phyloP scores from a whole-genome alignment of 2,797 vertebrate genomes.

The Poecilia picta region DNA sequence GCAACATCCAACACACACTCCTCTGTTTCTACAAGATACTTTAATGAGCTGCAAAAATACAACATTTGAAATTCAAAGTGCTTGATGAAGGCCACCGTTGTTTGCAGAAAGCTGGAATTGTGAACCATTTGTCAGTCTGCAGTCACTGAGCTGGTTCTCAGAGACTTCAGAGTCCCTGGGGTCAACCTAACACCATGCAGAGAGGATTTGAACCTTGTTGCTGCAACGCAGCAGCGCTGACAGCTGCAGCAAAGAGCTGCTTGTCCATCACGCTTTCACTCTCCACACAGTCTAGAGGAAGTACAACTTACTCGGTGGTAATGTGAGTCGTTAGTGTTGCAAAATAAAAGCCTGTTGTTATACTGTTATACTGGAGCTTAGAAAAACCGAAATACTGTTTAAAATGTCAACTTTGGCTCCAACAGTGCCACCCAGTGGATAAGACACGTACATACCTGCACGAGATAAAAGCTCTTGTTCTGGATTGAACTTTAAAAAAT shows the following conservation, averaged over 20 bases:
- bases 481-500: neutral
- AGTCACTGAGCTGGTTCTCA: neutral
- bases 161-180: neutral
- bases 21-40: neutral
- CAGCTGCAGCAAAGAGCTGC: neutral
- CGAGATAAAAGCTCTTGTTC: neutral
- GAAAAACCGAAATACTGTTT: too few species aligned
- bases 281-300: neutral
- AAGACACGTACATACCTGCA: neutral
- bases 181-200: neutral
- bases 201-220: constrained; percentile 5
- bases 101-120: neutral
- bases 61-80: neutral
- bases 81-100: neutral
- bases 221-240: neutral
- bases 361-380: neutral
- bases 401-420: neutral
- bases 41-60: neutral
- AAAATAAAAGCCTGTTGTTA: neutral
- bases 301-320: neutral
- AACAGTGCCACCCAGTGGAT: neutral
- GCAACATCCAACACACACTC: neutral
- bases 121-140: neutral
- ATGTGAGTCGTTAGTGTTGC: neutral
- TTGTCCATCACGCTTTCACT: neutral